A percentile compares a stretch with the other conserved stretches of the same genome.
Evolutionary conservation across 92 coral and sea anemone genomes (phyloP).

Genomic region (Porites evermanni): DNA sequence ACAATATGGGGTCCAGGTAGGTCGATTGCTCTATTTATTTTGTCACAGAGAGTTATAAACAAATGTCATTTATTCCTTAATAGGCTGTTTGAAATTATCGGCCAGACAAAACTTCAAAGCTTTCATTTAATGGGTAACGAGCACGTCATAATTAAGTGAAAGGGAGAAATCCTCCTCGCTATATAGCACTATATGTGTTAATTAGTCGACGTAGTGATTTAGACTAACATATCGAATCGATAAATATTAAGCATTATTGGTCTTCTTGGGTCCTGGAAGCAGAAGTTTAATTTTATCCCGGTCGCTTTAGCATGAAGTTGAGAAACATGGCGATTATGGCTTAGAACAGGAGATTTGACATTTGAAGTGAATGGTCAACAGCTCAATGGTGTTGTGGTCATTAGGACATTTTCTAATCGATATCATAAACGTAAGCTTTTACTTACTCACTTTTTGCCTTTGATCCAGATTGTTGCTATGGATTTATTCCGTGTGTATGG

Average conservation of each 20-base stretch:
- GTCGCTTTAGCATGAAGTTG: background rate
- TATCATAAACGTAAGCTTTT: background rate
- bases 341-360: background rate
- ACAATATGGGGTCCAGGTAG: conserved; percentile 30
- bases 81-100: conserved; percentile 15
- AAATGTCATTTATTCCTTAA: conserved; percentile 9
- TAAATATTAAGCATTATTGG: no score
- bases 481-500: conserved; percentile 7
- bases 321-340: background rate
- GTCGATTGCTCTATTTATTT: conserved; percentile 4
- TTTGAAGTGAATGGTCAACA: no score
- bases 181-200: background rate
- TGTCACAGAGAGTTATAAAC: background rate
- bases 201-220: background rate
- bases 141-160: background rate
- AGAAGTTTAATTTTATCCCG: background rate
- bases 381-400: no score
- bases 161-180: background rate
- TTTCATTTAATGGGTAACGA: background rate
- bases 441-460: background rate
- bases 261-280: background rate
- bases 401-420: background rate
- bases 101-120: conserved; percentile 2
- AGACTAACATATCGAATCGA: background rate
- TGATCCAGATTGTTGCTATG: conserved; percentile 21